These are phyloP conservation scores for Lottia scabra DNA, from an alignment of 2,888 invertebrate genomes.

Conservation along the genomic window DNA sequence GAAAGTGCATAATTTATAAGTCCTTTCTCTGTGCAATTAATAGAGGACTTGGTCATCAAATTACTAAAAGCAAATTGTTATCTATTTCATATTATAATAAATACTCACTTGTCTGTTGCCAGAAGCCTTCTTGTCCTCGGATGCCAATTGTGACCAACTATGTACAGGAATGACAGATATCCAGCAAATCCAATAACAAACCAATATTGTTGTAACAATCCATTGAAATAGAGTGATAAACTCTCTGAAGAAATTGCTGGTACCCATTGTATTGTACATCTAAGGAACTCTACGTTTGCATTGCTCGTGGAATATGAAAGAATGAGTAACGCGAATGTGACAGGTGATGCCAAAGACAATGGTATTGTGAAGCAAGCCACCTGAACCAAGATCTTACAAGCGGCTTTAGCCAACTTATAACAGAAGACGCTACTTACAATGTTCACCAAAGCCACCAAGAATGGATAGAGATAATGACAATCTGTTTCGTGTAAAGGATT, in stretches of 20 bases:
- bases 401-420: conserved; percentile 46
- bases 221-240: conserved; percentile 23
- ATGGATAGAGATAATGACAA: conserved; percentile 40
- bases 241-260: conserved; percentile 92
- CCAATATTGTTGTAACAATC: conserved; percentile 31
- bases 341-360: conserved; percentile 42
- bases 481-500: conserved; percentile 14
- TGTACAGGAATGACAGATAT: conserved; percentile 41
- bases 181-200: conserved; percentile 38
- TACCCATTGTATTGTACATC: conserved; percentile 76
- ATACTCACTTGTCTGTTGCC: conserved; percentile 50
- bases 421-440: conserved; percentile 41
- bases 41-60: background rate
- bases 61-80: too few relatives aligned
- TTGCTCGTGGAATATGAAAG: conserved; percentile 38
- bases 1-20: too few relatives aligned
- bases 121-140: conserved; percentile 49
- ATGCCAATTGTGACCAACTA: conserved; percentile 52
- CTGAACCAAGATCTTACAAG: conserved; percentile 53
- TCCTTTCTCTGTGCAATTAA: too few relatives aligned
- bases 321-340: conserved; percentile 40
- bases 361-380: conserved; percentile 46
- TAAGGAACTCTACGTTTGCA: conserved; percentile 73
- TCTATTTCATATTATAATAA: too few relatives aligned
- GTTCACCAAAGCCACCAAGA: conserved; percentile 42